These are phyloP conservation scores for Alitta virens DNA, from an alignment of 2,888 invertebrate species.

Conservation along the genomic window DNA sequence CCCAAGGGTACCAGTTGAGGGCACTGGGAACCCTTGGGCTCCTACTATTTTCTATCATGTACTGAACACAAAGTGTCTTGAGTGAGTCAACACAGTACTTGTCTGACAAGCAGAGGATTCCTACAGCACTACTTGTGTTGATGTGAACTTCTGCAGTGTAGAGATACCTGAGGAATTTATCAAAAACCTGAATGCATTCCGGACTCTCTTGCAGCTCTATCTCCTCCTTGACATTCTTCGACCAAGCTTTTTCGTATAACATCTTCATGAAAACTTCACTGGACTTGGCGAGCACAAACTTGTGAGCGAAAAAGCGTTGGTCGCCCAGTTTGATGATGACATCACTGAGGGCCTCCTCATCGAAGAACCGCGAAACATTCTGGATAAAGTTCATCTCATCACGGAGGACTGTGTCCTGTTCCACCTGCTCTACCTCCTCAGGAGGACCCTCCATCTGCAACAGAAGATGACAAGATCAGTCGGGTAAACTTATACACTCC, in stretches of 20 bases:
- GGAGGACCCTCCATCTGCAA: conserved; percentile 8
- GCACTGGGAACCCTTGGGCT: conserved; percentile 52
- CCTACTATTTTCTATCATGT: conserved; percentile 53
- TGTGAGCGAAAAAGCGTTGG: conserved; percentile 46
- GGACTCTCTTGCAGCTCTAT: conserved; percentile 49
- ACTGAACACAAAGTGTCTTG: conserved; percentile 48
- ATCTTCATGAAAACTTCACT: conserved; percentile 55
- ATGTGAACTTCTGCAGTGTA: conserved; percentile 55
- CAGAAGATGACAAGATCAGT: too few relatives aligned
- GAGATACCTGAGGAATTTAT: conserved; percentile 51
- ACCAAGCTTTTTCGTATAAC: conserved; percentile 52
- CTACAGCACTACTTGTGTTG: conserved; percentile 46
- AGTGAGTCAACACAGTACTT: conserved; percentile 55
- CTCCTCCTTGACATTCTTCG: conserved; percentile 38
- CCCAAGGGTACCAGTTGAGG: conserved; percentile 56
- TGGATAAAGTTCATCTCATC: conserved; percentile 52
- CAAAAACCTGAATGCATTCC: conserved; percentile 52
- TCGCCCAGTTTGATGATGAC: conserved; percentile 46
- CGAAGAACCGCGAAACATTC: conserved; percentile 53
- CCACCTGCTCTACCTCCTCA: conserved; percentile 9
- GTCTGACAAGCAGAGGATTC: conserved; percentile 55
- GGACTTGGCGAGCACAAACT: conserved; percentile 56
- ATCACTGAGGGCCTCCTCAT: conserved; percentile 50
- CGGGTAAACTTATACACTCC: too few relatives aligned
- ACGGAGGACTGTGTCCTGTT: conserved; percentile 34